These are phyloP conservation scores for Camelus dromedarius DNA, from an alignment of 2,113 vertebrate species.

Conservation along the genomic window DNA sequence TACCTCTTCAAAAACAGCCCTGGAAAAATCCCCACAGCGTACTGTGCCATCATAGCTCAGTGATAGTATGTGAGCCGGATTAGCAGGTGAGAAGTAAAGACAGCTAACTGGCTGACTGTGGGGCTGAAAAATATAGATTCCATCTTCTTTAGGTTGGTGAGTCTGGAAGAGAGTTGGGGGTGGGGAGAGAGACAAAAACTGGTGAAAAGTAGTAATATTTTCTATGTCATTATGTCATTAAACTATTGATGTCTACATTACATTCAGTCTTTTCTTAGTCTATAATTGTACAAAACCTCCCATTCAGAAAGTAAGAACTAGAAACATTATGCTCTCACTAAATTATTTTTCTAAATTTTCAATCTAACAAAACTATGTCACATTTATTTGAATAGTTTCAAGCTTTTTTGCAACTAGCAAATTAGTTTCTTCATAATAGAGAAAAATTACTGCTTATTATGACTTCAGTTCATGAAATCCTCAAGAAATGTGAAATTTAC, in stretches of 20 bases:
- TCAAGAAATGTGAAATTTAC: constrained; percentile 36
- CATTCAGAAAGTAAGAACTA: constrained; percentile 20
- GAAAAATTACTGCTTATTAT: constrained; percentile 7
- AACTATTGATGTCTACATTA: not conserved
- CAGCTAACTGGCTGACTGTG: constrained; percentile 87
- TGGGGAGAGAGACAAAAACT: not conserved
- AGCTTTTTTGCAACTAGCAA: constrained; percentile 56
- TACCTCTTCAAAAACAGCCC: constrained; percentile 93
- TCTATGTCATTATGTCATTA: not conserved
- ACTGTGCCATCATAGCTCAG: constrained; percentile 90
- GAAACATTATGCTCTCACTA: constrained; percentile 5
- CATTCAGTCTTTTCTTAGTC: constrained; percentile 19
- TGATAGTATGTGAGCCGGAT: constrained; percentile 91
- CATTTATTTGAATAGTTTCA: constrained; percentile 10
- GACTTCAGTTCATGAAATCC: constrained; percentile 41
- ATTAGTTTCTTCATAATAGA: constrained; percentile 1
- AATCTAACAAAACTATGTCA: constrained; percentile 19
- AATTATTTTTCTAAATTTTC: constrained; percentile 42
- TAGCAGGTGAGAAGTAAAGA: constrained; percentile 90
- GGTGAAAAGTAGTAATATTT: constrained; percentile 43
- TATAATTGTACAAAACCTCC: not conserved
- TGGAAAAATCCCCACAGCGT: constrained; percentile 92
- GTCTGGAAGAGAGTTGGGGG: constrained; percentile 82
- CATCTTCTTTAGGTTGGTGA: constrained; percentile 84
- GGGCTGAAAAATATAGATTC: constrained; percentile 86